Evolutionary conservation across 2,113 vertebrate species (phyloP).

Genomic region (Psilopogon haemacephalus): DNA sequence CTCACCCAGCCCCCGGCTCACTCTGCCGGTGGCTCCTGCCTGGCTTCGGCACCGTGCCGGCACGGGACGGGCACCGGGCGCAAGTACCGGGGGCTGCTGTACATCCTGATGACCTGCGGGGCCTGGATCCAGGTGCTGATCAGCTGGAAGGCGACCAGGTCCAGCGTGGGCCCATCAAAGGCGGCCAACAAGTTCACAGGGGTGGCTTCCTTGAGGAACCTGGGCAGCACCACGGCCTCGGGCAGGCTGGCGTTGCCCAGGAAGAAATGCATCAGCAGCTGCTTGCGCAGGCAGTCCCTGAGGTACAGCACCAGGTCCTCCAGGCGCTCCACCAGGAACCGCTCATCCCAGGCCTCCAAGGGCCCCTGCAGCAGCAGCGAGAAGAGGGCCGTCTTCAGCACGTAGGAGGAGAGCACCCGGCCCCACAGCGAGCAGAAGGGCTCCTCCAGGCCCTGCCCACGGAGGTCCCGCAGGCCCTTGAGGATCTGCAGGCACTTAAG

Average conservation of each 20-base stretch:
- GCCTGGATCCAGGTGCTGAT: slow-evolving; percentile 81
- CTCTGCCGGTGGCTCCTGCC: background rate
- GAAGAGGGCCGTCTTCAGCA: slow-evolving; percentile 82
- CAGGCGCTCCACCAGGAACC: slow-evolving; percentile 76
- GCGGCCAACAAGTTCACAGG: slow-evolving; percentile 78
- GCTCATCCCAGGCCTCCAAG: slow-evolving; percentile 77
- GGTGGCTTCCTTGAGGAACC: slow-evolving; percentile 75
- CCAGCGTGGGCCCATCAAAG: slow-evolving; percentile 69
- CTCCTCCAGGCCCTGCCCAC: slow-evolving; percentile 73
- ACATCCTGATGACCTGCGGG: slow-evolving; percentile 76
- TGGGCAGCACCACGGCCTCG: slow-evolving; percentile 77
- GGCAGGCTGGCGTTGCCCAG: slow-evolving; percentile 70
- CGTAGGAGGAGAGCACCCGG: slow-evolving; percentile 80
- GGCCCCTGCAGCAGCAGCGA: slow-evolving; percentile 75
- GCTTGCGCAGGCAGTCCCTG: slow-evolving; percentile 74
- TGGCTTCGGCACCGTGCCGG: background rate
- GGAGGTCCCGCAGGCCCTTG: slow-evolving; percentile 84
- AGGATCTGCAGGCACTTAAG: slow-evolving; percentile 86
- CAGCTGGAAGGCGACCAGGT: slow-evolving; percentile 70
- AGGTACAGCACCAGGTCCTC: slow-evolving; percentile 81
- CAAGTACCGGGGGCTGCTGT: slow-evolving; percentile 63
- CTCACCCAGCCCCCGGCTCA: accelerated
- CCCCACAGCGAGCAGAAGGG: slow-evolving; percentile 75
- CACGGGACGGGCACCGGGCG: background rate
- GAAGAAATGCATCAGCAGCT: slow-evolving; percentile 80